Base-by-base conservation (phyloP, 2,113 vertebrate species). In the Forbesichthys papilliferus region DNA sequence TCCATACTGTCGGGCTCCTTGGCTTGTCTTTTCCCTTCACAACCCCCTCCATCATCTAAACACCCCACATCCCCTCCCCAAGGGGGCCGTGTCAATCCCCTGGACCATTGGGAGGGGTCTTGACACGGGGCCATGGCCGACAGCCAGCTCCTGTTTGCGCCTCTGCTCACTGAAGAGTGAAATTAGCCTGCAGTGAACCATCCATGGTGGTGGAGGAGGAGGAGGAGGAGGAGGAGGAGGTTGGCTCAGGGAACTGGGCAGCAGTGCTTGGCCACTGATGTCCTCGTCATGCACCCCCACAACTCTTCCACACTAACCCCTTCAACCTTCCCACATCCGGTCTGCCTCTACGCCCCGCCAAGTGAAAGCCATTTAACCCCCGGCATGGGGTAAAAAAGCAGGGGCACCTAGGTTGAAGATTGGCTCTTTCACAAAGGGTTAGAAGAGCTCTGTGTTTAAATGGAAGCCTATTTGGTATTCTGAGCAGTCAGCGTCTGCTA, bases 81-180 rank as follows among this genome's bases (percentile, higher is more conserved):
- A 2, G 79, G 81, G 83, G 87, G 68, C 68, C 46, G 9, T 78
- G 83, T 83, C 86, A 88, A 82, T 87, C 85, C 67, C 77, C 77
- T 46, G 65, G 66, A 62, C 81, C 61, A 33, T 79, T 79, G 69
- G 48, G 74, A 48, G 51, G 64, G 66, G 71, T 9, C 56, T 77
- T 77, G 74, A 77, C 64, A n/a, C 49, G 69, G 58, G 62, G 66
- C 57, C 78, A 77, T 57, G 0, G 64, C 71, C 66, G 81, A 80
- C 71, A 73, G 77, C 18, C 13, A 13, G 73, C 62, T 84, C 77
- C 72, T 80, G 69, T 79, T 77, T 76, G 79, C 68, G 68, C 74
- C 7, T 10, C 60, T 83, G 88, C 68, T 86, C 82, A 75, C 67
- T 68, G 69, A 82, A 89, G 87, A 86, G 83, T 87, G 84, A 90